Conservation (phyloP, 2,888 invertebrate genomes). For the Euzophera pinguis region DNA sequence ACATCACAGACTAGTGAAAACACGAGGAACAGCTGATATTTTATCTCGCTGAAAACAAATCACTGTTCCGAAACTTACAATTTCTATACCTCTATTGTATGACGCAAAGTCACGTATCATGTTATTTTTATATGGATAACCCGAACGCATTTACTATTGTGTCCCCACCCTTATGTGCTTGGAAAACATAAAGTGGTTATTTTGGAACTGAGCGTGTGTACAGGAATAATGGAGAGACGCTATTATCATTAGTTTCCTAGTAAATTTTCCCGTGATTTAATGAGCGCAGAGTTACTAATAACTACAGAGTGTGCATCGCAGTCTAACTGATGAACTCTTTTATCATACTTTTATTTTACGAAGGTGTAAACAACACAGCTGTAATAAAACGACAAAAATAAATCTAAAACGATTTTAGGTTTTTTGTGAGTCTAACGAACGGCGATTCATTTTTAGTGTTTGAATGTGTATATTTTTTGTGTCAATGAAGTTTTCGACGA, state of each 20-base stretch:
- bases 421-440: too few species aligned
- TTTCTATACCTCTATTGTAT: background rate
- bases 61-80: background rate
- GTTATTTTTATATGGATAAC: constrained; percentile 1
- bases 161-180: background rate
- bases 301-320: background rate
- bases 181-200: constrained; percentile 13
- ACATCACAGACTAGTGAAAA: too few species aligned
- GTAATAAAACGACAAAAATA: too few species aligned
- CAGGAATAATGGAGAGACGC: constrained; percentile 14
- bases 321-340: background rate
- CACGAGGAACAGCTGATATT: too few species aligned
- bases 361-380: too few species aligned
- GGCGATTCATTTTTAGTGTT: too few species aligned
- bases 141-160: background rate
- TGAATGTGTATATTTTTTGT: too few species aligned
- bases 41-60: too few species aligned
- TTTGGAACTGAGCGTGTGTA: constrained; percentile 12
- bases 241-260: constrained; percentile 13
- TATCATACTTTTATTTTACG: too few species aligned
- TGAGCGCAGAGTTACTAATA: background rate
- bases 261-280: constrained; percentile 10
- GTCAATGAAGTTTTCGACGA: too few species aligned
- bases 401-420: too few species aligned
- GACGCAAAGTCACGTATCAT: background rate